Evolutionary conservation across 2,888 invertebrate genomes (phyloP).

Genomic region (Patella depressa): DNA sequence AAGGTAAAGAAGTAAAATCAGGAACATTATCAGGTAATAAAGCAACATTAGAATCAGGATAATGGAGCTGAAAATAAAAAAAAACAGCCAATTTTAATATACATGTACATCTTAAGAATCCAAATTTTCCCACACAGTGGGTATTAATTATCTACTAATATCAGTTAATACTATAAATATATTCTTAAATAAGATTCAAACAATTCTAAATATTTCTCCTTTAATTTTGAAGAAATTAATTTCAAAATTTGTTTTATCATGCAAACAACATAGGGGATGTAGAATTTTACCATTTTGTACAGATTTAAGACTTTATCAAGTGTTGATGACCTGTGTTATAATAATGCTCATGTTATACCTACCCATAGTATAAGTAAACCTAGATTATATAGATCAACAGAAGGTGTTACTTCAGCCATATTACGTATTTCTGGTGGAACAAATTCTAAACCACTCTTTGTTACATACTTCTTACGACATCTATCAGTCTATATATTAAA

Average conservation of each 20-base stretch:
- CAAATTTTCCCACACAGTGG: no score
- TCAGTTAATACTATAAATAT: no score
- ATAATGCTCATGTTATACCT: slow-evolving; percentile 19
- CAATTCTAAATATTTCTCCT: no score
- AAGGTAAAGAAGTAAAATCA: slow-evolving; percentile 28
- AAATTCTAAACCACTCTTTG: slow-evolving; percentile 54
- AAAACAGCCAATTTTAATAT: not conserved
- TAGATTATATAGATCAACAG: slow-evolving; percentile 52
- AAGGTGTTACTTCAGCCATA: slow-evolving; percentile 35
- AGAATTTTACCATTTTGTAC: no score
- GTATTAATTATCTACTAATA: no score
- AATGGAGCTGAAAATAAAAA: slow-evolving; percentile 38
- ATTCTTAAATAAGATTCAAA: no score
- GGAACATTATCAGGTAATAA: slow-evolving; percentile 29
- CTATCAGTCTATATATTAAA: slow-evolving; percentile 46
- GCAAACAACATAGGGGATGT: no score
- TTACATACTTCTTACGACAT: slow-evolving; percentile 44
- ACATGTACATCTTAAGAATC: not conserved
- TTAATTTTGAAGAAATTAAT: no score
- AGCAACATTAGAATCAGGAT: slow-evolving; percentile 30
- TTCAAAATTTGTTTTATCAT: no score
- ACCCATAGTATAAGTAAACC: slow-evolving; percentile 58
- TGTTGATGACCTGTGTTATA: not conserved
- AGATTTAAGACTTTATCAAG: not conserved
- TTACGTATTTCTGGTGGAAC: slow-evolving; percentile 52